Conservation (phyloP, 2,797 vertebrate species). For the Oreochromis grahami region DNA sequence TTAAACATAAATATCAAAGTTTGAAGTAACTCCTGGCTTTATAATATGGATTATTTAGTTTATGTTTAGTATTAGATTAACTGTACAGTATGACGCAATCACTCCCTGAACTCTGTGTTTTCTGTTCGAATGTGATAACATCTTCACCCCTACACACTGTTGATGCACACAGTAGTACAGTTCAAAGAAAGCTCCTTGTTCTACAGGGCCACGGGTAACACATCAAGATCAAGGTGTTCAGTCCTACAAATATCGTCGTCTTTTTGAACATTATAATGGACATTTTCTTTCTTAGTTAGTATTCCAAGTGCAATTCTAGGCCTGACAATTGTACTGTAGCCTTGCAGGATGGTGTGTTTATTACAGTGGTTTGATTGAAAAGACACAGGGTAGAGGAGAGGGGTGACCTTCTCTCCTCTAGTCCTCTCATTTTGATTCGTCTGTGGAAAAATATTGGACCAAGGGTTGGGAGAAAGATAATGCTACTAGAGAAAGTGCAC, state of each 20-base stretch:
- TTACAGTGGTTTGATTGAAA: constrained; percentile 56
- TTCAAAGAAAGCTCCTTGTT: constrained; percentile 4
- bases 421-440: constrained; percentile 28
- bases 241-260: constrained; percentile 12
- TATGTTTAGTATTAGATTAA: constrained; percentile 5
- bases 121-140: constrained; percentile 45
- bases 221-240: constrained; percentile 17
- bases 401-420: constrained; percentile 32
- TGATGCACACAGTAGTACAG: background rate
- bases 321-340: constrained; percentile 19
- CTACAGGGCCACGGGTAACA: constrained; percentile 23
- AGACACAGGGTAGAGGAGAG: constrained; percentile 37
- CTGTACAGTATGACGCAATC: constrained; percentile 11
- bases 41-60: constrained; percentile 6
- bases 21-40: constrained; percentile 1
- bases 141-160: constrained; percentile 28
- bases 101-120: constrained; percentile 34
- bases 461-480: background rate
- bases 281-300: constrained; percentile 8
- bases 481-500: constrained; percentile 1
- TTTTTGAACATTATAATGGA: constrained; percentile 15
- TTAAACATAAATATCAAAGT: background rate
- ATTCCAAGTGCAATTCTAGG: constrained; percentile 1
- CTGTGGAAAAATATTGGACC: constrained; percentile 2
- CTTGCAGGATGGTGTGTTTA: constrained; percentile 47